These are phyloP conservation scores for Etheostoma spectabile DNA, from an alignment of 2,113 vertebrate genomes.

Conservation along the genomic window DNA sequence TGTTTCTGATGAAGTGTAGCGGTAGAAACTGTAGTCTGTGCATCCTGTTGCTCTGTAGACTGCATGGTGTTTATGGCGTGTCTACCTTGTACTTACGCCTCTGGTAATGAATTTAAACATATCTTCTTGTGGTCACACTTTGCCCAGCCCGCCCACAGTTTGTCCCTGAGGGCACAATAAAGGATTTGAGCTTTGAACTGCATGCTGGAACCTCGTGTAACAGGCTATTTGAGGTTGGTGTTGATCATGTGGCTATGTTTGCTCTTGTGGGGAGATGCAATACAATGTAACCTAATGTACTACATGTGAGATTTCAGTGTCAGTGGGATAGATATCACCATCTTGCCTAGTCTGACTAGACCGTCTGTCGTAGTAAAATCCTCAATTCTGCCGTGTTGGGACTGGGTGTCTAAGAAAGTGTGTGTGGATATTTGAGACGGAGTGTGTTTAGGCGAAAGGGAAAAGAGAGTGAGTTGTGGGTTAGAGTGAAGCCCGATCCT, in stretches of 20 bases:
- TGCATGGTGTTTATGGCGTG: background rate
- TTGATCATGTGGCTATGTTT: slow-evolving; percentile 10
- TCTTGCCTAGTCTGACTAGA: slow-evolving; percentile 9
- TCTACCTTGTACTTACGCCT: slow-evolving; percentile 26
- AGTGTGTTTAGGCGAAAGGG: slow-evolving; percentile 38
- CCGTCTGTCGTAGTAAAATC: slow-evolving; percentile 29
- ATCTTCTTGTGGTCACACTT: slow-evolving; percentile 29
- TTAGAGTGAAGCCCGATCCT: slow-evolving; percentile 65
- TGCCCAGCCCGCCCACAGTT: slow-evolving; percentile 14
- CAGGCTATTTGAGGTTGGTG: slow-evolving; percentile 10
- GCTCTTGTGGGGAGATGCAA: background rate
- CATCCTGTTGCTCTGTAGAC: background rate
- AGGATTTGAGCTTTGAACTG: slow-evolving; percentile 17
- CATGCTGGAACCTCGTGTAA: slow-evolving; percentile 17
- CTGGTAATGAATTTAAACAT: slow-evolving; percentile 22
- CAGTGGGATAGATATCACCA: slow-evolving; percentile 27
- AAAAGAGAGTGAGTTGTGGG: slow-evolving; percentile 47
- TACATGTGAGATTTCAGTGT: background rate
- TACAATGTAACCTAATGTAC: background rate
- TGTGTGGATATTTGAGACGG: slow-evolving; percentile 42
- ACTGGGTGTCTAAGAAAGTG: slow-evolving; percentile 44
- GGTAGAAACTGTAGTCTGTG: background rate
- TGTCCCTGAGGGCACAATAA: slow-evolving; percentile 23
- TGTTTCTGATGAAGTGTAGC: background rate
- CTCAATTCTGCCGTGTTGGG: slow-evolving; percentile 21